Evolutionary conservation across 23 tunicate species (phyloP), one percentile per base, ranked within the genome.

Genomic region (Aplidium turbinatum): DNA sequence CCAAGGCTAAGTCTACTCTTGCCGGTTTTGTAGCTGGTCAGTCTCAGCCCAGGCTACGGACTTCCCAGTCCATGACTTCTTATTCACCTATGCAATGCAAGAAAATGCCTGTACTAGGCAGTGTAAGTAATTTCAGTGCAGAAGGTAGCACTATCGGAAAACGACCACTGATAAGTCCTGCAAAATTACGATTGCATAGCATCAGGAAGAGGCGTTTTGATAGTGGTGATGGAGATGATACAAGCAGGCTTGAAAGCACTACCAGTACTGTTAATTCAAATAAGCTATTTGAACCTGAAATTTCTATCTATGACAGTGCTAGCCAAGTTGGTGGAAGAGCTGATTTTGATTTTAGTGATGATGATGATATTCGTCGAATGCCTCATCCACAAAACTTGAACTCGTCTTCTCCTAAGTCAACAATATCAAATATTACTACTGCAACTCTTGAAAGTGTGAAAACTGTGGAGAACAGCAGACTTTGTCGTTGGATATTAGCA

Each of bases 391-490:
- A 20, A 4, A 57, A 57, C 32, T 31, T 51, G 34, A 57, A 36
- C 46, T 52, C 81, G 2, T 66, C 81, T 23, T 78, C 92, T 0
- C 83, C 92, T 0, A 69, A 58, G 40, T 77, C 92, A 27, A 47
- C 64, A 3, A 78, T 78, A 16, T 85, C 92, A 0, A 64, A 51
- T 32, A 33, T 85, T 6, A 78, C 92, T 1, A 69, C 78, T 4
- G 42, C 78, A 3, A 85, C 92, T 13, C 69, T 70, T 75, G 33
- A 35, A 35, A 47, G 92, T 40, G 70, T 85, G n/a, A 63, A 57
- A 0, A 68, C 70, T 46, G 92, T 78, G 32, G 92, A 85, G 52
- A 78, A 85, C 52, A 85, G 92, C 38, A 66, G 92, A 22, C 4
- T 78, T 22, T 85, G 92, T 58, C 39, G 58, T 11, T 85, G 92